These are phyloP conservation scores for Julus scandinavius DNA, from an alignment of 2,888 invertebrate species.

Conservation along the genomic window DNA sequence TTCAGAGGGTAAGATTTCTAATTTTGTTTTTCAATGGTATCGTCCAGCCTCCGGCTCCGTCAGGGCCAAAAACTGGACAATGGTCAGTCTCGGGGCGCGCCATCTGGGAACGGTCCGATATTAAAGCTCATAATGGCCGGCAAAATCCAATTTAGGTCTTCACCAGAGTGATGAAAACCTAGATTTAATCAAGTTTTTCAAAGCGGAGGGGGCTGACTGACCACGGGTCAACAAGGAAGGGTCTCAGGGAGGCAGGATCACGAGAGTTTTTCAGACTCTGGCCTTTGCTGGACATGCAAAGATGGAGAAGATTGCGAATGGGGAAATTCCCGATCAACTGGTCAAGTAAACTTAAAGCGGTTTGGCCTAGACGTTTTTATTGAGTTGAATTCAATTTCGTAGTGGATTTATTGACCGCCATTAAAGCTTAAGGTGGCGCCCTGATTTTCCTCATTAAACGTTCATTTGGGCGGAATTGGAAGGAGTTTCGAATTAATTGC, in stretches of 20 bases:
- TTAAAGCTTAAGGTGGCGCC: conserved; percentile 4
- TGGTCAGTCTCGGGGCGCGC: background rate
- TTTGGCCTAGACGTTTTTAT: background rate
- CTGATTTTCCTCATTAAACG: conserved; percentile 10
- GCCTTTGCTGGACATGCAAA: no score
- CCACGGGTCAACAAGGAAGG: background rate
- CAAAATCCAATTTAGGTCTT: background rate
- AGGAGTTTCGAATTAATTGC: background rate
- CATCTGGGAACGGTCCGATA: conserved; percentile 1
- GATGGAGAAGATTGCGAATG: background rate
- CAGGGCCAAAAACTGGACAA: background rate
- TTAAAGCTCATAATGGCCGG: background rate
- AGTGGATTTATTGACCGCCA: background rate
- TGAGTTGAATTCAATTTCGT: conserved; percentile 18
- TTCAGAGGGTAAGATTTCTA: background rate
- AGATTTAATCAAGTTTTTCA: conserved; percentile 4
- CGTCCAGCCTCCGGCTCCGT: background rate
- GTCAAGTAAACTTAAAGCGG: background rate
- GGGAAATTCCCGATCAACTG: background rate
- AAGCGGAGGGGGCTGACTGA: background rate
- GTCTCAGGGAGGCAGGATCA: background rate
- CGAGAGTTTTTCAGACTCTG: no score
- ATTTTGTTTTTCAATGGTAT: background rate
- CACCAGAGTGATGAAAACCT: background rate
- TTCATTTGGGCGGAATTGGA: background rate